Percentiles rank a stretch among this genome's conserved stretches.
Conservation (phyloP, 2,797 vertebrate species). For the Phylloscopus collybita region DNA sequence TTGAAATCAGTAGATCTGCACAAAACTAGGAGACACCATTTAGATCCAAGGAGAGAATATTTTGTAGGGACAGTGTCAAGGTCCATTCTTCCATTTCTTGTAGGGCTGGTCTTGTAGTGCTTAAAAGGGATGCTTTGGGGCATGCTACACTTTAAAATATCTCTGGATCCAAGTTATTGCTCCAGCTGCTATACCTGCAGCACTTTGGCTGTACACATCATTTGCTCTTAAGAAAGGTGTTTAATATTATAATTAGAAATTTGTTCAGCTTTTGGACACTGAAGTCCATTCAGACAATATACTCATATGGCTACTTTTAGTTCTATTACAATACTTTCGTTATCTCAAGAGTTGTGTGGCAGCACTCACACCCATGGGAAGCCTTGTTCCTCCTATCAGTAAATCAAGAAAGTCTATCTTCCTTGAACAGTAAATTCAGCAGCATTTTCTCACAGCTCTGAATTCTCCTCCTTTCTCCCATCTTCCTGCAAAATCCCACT, state of each 20-base stretch:
- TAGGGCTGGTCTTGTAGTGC: background rate
- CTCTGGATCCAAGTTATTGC: background rate
- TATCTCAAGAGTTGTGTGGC: background rate
- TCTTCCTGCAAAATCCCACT: background rate
- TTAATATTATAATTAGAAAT: background rate
- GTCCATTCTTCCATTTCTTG: background rate
- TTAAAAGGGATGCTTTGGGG: background rate
- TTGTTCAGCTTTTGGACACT: background rate
- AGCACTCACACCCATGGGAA: background rate
- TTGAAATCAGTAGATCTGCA: background rate
- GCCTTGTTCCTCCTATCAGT: background rate
- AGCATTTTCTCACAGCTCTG: background rate
- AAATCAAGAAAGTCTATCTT: background rate
- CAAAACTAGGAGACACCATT: background rate
- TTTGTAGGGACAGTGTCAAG: background rate
- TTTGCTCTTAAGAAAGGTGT: background rate
- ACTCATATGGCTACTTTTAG: background rate
- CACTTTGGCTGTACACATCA: background rate
- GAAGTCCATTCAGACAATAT: background rate
- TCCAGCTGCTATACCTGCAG: background rate
- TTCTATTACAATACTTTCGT: background rate
- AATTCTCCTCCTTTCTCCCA: background rate
- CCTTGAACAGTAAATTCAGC: background rate
- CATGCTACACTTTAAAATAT: background rate
- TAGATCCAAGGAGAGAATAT: background rate